A percentile compares a stretch with the other conserved stretches of the same genome.
These are phyloP conservation scores for Latrodectus geometricus DNA, from an alignment of 1,140 invertebrate genomes.

Conservation along the genomic window DNA sequence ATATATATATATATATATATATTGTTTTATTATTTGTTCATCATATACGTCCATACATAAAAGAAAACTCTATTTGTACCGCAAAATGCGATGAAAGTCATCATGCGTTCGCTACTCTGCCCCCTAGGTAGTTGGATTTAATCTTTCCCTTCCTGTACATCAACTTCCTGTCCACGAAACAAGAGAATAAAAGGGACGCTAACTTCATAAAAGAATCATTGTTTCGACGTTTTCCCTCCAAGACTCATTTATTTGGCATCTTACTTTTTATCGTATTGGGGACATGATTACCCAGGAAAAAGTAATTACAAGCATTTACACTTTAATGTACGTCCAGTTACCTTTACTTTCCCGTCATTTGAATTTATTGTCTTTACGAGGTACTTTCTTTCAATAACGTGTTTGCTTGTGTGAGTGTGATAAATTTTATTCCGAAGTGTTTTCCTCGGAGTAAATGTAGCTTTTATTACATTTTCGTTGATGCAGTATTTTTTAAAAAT, in stretches of 20 bases:
- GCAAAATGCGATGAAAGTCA: background rate
- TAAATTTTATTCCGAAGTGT: background rate
- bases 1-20: too few species aligned
- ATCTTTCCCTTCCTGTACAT: background rate
- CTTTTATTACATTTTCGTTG: too few species aligned
- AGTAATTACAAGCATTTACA: background rate
- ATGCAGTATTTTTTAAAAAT: too few species aligned
- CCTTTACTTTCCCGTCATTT: background rate
- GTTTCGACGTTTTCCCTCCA: background rate
- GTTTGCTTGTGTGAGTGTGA: background rate
- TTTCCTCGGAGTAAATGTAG: too few species aligned
- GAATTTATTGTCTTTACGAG: background rate
- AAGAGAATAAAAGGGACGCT: slow-evolving; percentile 10
- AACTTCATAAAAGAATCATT: slow-evolving; percentile 28
- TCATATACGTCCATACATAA: background rate
- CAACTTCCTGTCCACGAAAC: background rate
- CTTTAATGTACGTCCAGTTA: background rate
- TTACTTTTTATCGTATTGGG: background rate
- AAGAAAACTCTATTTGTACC: background rate
- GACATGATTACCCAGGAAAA: background rate
- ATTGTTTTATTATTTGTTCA: too few species aligned
- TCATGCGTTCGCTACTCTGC: background rate
- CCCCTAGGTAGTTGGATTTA: background rate
- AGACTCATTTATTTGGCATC: background rate
- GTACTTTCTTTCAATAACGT: slow-evolving; percentile 19